A percentile compares a stretch with the other conserved stretches of the same genome.
Evolutionary conservation across 2,113 vertebrate species (phyloP).

Genomic region (Monarcha castaneiventris): DNA sequence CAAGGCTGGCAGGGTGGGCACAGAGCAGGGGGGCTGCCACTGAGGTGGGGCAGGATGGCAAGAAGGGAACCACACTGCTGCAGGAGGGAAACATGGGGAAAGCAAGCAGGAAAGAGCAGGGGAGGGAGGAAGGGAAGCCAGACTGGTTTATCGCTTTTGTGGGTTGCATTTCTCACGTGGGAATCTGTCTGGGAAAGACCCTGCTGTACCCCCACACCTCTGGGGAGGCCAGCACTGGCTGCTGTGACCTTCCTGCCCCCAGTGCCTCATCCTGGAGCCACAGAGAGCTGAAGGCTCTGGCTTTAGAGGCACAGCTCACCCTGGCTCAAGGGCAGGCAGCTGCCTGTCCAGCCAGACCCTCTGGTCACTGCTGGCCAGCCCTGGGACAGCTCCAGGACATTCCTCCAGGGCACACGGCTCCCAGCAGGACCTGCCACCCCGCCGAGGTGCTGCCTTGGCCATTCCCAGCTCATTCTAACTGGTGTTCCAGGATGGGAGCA

Average conservation of each 20-base stretch:
- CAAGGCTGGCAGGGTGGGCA: not conserved
- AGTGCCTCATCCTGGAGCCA: not conserved
- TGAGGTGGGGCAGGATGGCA: not conserved
- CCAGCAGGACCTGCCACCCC: not conserved
- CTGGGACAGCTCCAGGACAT: not conserved
- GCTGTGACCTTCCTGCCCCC: not conserved
- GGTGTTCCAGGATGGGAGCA: rapidly evolving
- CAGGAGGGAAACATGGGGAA: not conserved
- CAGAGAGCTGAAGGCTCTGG: not conserved
- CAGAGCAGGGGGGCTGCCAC: not conserved
- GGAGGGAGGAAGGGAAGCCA: not conserved
- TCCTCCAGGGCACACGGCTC: not conserved
- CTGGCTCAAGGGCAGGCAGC: not conserved
- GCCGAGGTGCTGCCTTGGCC: rapidly evolving
- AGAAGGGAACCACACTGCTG: not conserved
- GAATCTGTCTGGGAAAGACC: not conserved
- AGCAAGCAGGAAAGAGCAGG: not conserved
- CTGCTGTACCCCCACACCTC: not conserved
- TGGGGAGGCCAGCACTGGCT: rapidly evolving
- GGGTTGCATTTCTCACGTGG: not conserved
- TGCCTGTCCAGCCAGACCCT: too few relatives aligned
- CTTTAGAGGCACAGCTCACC: not conserved
- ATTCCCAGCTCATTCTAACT: not conserved
- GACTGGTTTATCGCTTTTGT: rapidly evolving
- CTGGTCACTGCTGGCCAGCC: not conserved